Evolutionary conservation across 2,113 vertebrate genomes (phyloP).

Genomic region (Neopipo cinnamomea): DNA sequence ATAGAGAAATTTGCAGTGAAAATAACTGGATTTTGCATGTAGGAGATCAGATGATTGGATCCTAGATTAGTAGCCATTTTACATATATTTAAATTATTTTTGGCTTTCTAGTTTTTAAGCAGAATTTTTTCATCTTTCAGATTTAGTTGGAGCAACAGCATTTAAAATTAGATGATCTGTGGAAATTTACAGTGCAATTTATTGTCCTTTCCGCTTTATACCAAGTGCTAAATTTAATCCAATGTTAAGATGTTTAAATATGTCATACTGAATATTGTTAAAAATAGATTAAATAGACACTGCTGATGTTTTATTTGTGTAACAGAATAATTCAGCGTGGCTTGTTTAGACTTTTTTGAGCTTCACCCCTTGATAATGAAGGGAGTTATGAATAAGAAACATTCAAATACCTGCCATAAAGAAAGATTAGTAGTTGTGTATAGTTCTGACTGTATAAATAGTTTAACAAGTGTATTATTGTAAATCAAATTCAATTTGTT

Average conservation of each 20-base stretch:
- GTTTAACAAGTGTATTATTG: not conserved
- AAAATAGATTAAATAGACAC: not conserved
- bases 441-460: not conserved
- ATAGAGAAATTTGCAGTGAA: not conserved
- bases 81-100: not conserved
- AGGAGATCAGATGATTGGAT: not conserved
- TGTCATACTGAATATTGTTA: not conserved
- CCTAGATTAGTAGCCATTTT: not conserved
- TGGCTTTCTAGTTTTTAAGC: not conserved
- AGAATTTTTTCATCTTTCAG: not conserved
- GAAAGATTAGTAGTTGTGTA: not conserved
- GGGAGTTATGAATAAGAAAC: conserved; percentile 11
- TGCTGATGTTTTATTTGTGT: not conserved
- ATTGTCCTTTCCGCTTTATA: not conserved
- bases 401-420: not conserved
- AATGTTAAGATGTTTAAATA: not conserved
- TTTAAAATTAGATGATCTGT: not conserved
- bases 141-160: not conserved
- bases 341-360: not conserved
- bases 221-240: not conserved
- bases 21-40: not conserved
- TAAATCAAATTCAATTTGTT: not conserved
- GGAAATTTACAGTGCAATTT: not conserved
- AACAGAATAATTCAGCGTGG: not conserved
- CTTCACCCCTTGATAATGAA: not conserved